Conservation (phyloP, 1,140 invertebrate species). For the Drosophila burlai region DNA sequence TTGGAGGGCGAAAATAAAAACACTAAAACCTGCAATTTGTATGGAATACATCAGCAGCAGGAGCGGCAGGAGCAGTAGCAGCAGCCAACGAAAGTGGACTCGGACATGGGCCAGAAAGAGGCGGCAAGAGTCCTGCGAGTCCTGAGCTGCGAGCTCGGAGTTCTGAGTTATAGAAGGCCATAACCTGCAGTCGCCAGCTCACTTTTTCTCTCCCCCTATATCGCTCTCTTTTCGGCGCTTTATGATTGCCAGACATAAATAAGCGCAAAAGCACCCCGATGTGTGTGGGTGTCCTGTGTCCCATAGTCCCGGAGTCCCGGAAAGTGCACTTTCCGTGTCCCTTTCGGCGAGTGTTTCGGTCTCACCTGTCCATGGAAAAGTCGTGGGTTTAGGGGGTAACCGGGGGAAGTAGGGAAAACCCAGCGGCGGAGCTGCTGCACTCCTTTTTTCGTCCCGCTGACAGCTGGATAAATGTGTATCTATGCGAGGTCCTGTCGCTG, state of each 20-base stretch:
- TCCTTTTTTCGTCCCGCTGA: constrained; percentile 60
- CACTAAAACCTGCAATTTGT: constrained; percentile 81
- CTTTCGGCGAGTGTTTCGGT: constrained; percentile 47
- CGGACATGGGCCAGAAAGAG: constrained; percentile 63
- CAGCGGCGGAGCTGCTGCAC: constrained; percentile 35
- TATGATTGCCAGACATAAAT: constrained; percentile 83
- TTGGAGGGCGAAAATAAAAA: constrained; percentile 69
- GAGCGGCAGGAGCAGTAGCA: constrained; percentile 16
- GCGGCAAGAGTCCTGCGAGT: constrained; percentile 44
- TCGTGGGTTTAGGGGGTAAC: background rate
- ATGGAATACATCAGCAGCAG: constrained; percentile 76
- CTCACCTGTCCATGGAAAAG: constrained; percentile 63
- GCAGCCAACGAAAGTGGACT: constrained; percentile 40
- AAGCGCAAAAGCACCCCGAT: constrained; percentile 78
- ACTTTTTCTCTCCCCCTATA: constrained; percentile 41
- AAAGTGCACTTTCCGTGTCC: constrained; percentile 80
- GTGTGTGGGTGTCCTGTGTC: constrained; percentile 59
- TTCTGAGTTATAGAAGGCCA: constrained; percentile 79
- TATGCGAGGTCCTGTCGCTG: constrained; percentile 40
- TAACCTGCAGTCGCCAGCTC: constrained; percentile 71
- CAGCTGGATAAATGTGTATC: constrained; percentile 80
- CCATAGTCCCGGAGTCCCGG: constrained; percentile 40
- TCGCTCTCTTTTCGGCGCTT: constrained; percentile 59
- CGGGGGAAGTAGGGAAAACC: constrained; percentile 9
- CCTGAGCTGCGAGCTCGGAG: constrained; percentile 2